Conservation (phyloP, 2,888 invertebrate genomes). For the Hoplodrina blanda region DNA sequence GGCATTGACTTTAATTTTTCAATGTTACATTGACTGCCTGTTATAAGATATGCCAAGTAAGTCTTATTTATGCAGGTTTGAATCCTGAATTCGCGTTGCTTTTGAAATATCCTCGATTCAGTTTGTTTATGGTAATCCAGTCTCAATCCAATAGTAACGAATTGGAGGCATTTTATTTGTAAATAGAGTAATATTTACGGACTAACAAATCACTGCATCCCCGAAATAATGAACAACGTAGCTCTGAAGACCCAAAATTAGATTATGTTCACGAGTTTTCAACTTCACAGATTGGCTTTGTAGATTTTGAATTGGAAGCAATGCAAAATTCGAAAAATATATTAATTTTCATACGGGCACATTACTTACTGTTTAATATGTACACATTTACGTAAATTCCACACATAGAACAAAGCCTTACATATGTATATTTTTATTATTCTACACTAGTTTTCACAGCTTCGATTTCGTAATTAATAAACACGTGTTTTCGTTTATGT, state of each 20-base stretch:
- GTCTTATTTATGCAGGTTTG: neutral
- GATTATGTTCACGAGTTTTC: conserved; percentile 33
- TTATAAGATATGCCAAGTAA: neutral
- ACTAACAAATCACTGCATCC: conserved; percentile 28
- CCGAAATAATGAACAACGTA: conserved; percentile 16
- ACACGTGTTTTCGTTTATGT: conserved; percentile 64
- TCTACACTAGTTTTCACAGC: conserved; percentile 55
- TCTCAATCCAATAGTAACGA: conserved; percentile 24
- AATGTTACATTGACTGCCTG: conserved; percentile 18
- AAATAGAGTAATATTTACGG: conserved; percentile 33
- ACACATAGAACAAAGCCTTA: conserved; percentile 32
- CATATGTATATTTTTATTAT: conserved; percentile 22
- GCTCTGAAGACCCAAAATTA: conserved; percentile 40
- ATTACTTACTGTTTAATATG: conserved; percentile 55
- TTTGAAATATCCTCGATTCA: neutral
- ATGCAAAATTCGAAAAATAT: conserved; percentile 34
- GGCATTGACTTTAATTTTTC: conserved; percentile 48
- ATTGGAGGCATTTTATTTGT: conserved; percentile 31
- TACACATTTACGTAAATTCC: conserved; percentile 32
- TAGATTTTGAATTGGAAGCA: conserved; percentile 2
- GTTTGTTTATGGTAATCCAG: conserved; percentile 3
- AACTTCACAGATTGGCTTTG: conserved; percentile 49
- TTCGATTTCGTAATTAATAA: conserved; percentile 62
- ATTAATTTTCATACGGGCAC: conserved; percentile 15
- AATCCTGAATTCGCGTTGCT: neutral